Evolutionary conservation across 2,797 vertebrate genomes (phyloP), one percentile per base, ranked within the genome.

Genomic region (Notolabrus celidotus): DNA sequence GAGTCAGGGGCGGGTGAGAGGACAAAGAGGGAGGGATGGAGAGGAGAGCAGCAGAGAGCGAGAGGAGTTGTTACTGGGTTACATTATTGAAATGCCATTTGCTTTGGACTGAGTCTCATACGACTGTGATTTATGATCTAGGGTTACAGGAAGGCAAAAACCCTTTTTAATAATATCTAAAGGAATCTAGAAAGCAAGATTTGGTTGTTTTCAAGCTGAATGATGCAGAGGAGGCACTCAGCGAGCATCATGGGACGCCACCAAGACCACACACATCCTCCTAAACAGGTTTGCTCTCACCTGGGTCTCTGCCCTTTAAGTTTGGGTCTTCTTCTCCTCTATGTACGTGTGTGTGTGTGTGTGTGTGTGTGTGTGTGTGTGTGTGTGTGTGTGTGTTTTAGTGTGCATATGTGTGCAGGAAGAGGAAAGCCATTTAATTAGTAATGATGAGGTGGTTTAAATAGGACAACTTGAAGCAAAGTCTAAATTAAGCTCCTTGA

Each of bases 171-270:
- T 36, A 22, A 25, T 16, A 57, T 70, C 62, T 55, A 10, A 41
- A 63, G 63, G 71, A 85, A 80, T 81, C 55, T 65, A 52, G 25
- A 60, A 20, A 52, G 17, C 3, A 15, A 38, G 45, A 53, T 58
- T 15, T 11, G 19, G 25, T 47, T 65, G 23, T 49, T 25, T 51
- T 81, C 20, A 61, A 54, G 39, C 22, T 52, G 17, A 83, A 90
- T 11, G 65, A 92, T 92, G 92, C 86, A 92, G 77, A 89, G 89
- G 67, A 90, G 86, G 60, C 83, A 91, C 84, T 88, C 89, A 3
- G 82, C 83, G 7, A 83, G 77, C 43, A 84, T 51, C 50, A 79
- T 86, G 88, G 87, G 91, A 71, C 76, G 76, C 39, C 83, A 83
- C 42, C 87, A 75, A 83, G 89, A 92, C 63, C 72, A 62, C 10